phyloP scores from a whole-genome alignment of 2,888 invertebrate species.

The Ichneumoninae sp. region DNA sequence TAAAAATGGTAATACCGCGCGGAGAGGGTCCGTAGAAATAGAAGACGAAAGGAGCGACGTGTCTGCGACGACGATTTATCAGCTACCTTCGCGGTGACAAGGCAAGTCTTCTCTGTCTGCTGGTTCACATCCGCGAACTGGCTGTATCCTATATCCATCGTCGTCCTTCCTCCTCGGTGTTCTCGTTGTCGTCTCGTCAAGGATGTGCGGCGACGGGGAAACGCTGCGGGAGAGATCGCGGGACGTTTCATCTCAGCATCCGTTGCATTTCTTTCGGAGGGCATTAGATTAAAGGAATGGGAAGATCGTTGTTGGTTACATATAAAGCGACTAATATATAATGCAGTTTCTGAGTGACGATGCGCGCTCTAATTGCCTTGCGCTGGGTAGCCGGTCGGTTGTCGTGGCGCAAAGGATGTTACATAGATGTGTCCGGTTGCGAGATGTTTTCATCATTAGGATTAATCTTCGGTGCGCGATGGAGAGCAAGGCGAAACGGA shows the following conservation, averaged over 20 bases:
- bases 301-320: not conserved
- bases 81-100: slow-evolving; percentile 64
- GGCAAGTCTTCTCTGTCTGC: slow-evolving; percentile 50
- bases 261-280: slow-evolving; percentile 28
- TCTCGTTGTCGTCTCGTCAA: slow-evolving; percentile 24
- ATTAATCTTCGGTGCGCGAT: not conserved
- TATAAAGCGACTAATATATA: slow-evolving; percentile 6
- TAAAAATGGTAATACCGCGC: slow-evolving; percentile 77
- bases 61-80: slow-evolving; percentile 75
- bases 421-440: not conserved
- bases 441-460: not conserved
- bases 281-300: not conserved
- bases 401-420: not conserved
- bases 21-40: slow-evolving; percentile 44
- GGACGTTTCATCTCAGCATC: slow-evolving; percentile 19
- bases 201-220: slow-evolving; percentile 19
- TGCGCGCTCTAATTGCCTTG: not conserved
- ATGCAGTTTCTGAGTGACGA: not conserved
- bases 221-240: slow-evolving; percentile 18
- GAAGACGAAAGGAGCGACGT: slow-evolving; percentile 39
- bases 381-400: not conserved
- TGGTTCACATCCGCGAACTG: slow-evolving; percentile 33
- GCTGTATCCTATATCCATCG: slow-evolving; percentile 44
- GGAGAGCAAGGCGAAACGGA: not conserved
- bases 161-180: not conserved